Percentiles rank a stretch among this genome's conserved stretches.
phyloP scores from a whole-genome alignment of 2,888 invertebrate genomes.

The Chirona hameri region DNA sequence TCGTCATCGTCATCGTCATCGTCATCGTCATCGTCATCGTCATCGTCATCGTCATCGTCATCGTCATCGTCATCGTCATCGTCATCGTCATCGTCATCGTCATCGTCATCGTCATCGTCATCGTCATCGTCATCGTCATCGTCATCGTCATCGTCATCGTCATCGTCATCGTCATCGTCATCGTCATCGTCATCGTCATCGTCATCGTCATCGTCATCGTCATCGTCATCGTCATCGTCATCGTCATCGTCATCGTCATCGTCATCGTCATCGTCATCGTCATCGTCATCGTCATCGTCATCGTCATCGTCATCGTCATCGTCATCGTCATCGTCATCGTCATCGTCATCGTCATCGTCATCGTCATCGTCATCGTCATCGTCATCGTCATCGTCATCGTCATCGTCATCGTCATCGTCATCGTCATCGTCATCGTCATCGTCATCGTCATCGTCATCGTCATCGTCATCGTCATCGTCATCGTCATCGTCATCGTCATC shows the following conservation, averaged over 20 bases:
- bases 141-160: not conserved
- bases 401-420: constrained; percentile 6
- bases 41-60: constrained; percentile 6
- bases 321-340: not conserved
- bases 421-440: constrained; percentile 1
- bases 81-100: not conserved
- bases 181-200: not conserved
- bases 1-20: not conserved
- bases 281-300: constrained; percentile 1
- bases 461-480: constrained; percentile 1
- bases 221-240: constrained; percentile 6
- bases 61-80: constrained; percentile 1
- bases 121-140: constrained; percentile 1
- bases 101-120: constrained; percentile 1
- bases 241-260: constrained; percentile 1
- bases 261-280: not conserved
- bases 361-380: not conserved
- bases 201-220: not conserved
- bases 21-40: not conserved
- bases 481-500: constrained; percentile 1
- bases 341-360: constrained; percentile 6
- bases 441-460: not conserved
- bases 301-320: constrained; percentile 1
- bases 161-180: constrained; percentile 6
- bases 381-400: not conserved